Evolutionary conservation across 2,797 vertebrate genomes (phyloP).

Genomic region (Lutjanus campechanus): DNA sequence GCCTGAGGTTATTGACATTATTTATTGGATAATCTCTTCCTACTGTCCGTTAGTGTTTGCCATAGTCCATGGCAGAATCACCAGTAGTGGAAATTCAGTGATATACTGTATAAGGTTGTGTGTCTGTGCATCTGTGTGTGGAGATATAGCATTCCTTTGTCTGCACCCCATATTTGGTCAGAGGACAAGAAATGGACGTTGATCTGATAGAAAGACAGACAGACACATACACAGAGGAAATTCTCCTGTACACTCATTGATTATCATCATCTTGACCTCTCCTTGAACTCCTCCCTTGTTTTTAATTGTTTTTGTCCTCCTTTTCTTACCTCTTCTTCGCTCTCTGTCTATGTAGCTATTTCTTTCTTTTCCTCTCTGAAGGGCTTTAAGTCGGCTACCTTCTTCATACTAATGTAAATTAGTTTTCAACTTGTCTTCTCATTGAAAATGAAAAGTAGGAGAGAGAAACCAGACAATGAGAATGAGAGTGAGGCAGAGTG

Average conservation of each 20-base stretch:
- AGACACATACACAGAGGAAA: constrained; percentile 5
- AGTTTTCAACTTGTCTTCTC: neutral
- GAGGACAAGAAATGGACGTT: constrained; percentile 39
- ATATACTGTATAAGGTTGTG: constrained; percentile 28
- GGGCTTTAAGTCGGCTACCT: constrained; percentile 14
- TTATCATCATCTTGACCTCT: constrained; percentile 31
- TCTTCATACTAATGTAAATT: constrained; percentile 29
- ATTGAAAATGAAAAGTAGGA: constrained; percentile 17
- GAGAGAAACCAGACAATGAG: neutral
- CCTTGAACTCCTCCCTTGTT: constrained; percentile 18
- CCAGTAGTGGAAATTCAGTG: neutral
- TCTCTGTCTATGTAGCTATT: neutral
- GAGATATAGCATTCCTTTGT: constrained; percentile 47
- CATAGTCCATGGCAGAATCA: neutral
- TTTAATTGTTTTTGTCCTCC: constrained; percentile 11
- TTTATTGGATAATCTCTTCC: neutral
- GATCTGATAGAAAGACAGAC: neutral
- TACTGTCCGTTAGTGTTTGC: constrained; percentile 8
- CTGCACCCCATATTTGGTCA: constrained; percentile 49
- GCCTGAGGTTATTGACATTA: constrained; percentile 9
- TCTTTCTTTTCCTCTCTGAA: neutral
- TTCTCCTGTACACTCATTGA: constrained; percentile 11
- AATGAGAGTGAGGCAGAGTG: neutral
- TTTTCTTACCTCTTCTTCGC: neutral
- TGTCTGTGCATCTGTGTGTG: constrained; percentile 14